phyloP scores from a whole-genome alignment of 2,797 vertebrate genomes.

The Platalea minor region DNA sequence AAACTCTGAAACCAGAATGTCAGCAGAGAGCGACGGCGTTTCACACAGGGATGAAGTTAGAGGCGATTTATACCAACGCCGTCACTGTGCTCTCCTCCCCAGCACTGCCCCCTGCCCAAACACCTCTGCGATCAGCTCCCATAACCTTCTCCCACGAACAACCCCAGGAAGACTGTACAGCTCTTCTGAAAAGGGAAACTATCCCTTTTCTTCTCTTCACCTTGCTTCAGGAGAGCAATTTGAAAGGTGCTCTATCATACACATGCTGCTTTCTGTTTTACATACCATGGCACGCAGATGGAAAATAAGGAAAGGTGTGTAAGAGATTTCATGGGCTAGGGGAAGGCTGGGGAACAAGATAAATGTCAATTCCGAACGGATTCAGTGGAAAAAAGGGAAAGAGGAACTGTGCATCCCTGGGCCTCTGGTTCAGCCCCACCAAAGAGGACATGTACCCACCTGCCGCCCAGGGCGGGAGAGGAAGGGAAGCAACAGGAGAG shows the following conservation, averaged over 20 bases:
- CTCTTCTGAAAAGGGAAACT: not conserved
- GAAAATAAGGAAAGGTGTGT: not conserved
- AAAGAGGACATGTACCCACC: not conserved
- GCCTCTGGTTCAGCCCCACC: not conserved
- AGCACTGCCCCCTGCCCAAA: not conserved
- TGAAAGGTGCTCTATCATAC: not conserved
- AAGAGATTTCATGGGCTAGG: not conserved
- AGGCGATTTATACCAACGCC: not conserved
- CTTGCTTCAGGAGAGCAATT: not conserved
- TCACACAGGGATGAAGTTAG: not conserved
- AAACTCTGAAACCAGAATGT: not conserved
- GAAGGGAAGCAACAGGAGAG: not conserved
- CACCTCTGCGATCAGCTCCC: not conserved
- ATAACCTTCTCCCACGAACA: not conserved
- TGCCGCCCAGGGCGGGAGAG: not conserved
- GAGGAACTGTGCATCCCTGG: not conserved
- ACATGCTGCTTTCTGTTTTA: not conserved
- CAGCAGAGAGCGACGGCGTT: not conserved
- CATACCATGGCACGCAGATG: rapidly evolving
- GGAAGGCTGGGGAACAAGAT: not conserved
- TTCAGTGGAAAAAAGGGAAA: not conserved
- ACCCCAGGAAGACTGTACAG: not conserved
- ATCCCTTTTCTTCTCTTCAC: not conserved
- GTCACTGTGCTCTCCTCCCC: not conserved
- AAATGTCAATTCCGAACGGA: not conserved